These are phyloP conservation scores for Cranoglanis bouderius DNA, from an alignment of 2,113 vertebrate species.

Conservation along the genomic window DNA sequence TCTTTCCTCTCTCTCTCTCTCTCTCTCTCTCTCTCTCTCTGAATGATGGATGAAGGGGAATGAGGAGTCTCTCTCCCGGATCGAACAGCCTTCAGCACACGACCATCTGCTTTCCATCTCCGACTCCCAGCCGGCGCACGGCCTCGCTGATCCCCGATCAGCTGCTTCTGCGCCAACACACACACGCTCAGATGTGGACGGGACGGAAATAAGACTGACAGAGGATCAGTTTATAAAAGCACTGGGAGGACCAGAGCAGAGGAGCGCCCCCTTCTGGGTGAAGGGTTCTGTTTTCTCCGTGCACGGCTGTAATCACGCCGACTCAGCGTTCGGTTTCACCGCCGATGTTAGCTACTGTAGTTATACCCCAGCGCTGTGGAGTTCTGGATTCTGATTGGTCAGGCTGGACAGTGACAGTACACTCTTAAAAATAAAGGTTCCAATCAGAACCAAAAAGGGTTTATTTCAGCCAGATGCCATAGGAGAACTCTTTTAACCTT, in stretches of 20 bases:
- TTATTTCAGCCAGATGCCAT: too few relatives aligned
- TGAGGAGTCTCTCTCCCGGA: conserved; percentile 76
- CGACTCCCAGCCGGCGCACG: neutral
- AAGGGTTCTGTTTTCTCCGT: neutral
- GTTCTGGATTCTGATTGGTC: neutral
- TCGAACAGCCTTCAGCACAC: conserved; percentile 65
- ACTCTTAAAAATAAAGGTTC: too few relatives aligned
- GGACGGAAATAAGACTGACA: conserved; percentile 7
- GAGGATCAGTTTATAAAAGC: conserved; percentile 4
- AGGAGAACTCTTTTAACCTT: too few relatives aligned
- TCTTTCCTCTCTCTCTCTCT: conserved; percentile 50
- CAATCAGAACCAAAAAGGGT: too few relatives aligned
- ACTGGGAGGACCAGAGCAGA: neutral
- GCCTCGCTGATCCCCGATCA: conserved; percentile 9
- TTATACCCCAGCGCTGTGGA: neutral
- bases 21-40: conserved; percentile 23
- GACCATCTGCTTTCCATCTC: conserved; percentile 75
- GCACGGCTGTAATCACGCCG: too few relatives aligned
- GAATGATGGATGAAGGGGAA: conserved; percentile 76
- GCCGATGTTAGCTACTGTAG: neutral
- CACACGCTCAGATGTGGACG: neutral
- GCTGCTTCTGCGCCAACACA: neutral
- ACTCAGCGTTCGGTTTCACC: neutral
- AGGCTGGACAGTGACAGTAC: too few relatives aligned
- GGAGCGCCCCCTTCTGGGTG: conserved; percentile 1